These are phyloP conservation scores for Aphelocoma coerulescens DNA, from an alignment of 2,113 vertebrate species.

Conservation along the genomic window DNA sequence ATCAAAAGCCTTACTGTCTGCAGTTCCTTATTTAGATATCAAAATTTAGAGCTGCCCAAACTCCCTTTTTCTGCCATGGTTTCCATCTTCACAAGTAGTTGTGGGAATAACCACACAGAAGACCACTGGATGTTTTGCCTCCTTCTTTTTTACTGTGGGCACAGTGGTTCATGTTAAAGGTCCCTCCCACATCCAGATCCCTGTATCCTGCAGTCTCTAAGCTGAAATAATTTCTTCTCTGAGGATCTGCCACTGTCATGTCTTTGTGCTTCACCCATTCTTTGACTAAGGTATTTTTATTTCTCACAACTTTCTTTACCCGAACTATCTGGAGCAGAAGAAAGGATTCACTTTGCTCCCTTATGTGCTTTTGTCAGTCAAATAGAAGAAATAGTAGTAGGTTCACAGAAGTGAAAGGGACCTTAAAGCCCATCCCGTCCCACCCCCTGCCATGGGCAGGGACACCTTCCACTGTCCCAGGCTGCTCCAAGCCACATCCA, in stretches of 20 bases:
- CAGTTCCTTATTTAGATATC: neutral
- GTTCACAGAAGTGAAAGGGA: neutral
- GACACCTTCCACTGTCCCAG: rapidly evolving
- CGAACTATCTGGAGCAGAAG: neutral
- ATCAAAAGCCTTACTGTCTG: neutral
- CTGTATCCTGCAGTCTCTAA: neutral
- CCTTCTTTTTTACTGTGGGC: neutral
- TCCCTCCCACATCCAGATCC: neutral
- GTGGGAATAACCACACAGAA: neutral
- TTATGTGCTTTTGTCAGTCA: neutral
- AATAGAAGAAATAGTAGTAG: neutral
- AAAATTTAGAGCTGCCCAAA: neutral
- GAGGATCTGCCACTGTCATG: neutral
- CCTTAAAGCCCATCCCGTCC: rapidly evolving
- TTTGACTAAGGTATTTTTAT: neutral
- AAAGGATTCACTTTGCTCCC: neutral
- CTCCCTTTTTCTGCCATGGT: neutral
- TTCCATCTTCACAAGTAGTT: neutral
- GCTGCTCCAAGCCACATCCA: rapidly evolving
- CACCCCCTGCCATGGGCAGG: neutral
- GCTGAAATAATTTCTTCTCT: neutral
- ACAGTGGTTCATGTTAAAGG: neutral
- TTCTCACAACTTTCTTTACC: neutral
- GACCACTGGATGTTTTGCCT: neutral
- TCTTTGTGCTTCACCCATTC: neutral